phyloP scores from a whole-genome alignment of 2,888 invertebrate genomes.

The Meliscaeva auricollis region DNA sequence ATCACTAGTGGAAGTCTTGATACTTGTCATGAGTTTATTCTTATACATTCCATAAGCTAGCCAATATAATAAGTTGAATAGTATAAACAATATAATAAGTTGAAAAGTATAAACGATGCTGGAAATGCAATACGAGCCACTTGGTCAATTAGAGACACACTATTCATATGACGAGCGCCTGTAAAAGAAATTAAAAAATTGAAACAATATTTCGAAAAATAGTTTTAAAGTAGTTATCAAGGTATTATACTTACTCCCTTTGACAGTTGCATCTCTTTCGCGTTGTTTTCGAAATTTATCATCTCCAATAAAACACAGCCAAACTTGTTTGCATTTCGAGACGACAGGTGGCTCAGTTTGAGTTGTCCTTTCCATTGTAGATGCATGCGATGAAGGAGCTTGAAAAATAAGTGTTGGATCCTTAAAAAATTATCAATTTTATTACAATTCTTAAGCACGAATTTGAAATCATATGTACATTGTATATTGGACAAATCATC shows the following conservation, averaged over 20 bases:
- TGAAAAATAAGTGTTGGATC: slow-evolving; percentile 84
- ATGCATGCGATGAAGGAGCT: slow-evolving; percentile 83
- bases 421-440: slow-evolving; percentile 78
- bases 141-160: slow-evolving; percentile 93
- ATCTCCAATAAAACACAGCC: slow-evolving; percentile 92
- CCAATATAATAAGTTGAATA: slow-evolving; percentile 96
- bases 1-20: slow-evolving; percentile 5
- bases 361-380: slow-evolving; percentile 92
- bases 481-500: slow-evolving; percentile 87
- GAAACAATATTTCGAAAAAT: background rate
- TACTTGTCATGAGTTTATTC: slow-evolving; percentile 79
- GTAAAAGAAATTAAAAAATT: background rate
- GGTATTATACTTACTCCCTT: slow-evolving; percentile 76
- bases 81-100: slow-evolving; percentile 92
- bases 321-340: slow-evolving; percentile 91
- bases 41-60: slow-evolving; percentile 92
- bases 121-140: slow-evolving; percentile 93
- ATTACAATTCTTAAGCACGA: background rate
- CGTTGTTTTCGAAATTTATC: slow-evolving; percentile 90
- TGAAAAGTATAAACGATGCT: slow-evolving; percentile 93
- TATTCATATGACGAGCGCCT: slow-evolving; percentile 89
- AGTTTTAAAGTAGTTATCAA: no score
- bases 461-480: slow-evolving; percentile 82
- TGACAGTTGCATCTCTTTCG: slow-evolving; percentile 88
- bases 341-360: slow-evolving; percentile 90